Conservation (phyloP, 2,797 vertebrate species). For the Paramormyrops hopkinsi region DNA sequence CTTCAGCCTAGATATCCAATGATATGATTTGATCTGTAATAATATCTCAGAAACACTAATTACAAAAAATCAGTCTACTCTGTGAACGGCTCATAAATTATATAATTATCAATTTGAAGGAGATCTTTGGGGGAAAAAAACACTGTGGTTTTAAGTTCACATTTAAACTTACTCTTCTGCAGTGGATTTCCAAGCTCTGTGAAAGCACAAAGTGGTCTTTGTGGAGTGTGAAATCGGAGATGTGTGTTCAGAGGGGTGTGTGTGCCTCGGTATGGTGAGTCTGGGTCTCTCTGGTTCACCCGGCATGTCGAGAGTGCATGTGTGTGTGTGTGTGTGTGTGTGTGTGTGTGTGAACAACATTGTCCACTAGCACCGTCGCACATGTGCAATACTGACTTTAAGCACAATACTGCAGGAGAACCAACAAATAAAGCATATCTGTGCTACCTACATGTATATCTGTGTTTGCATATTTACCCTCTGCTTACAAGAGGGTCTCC, state of each 20-base stretch:
- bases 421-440: not conserved
- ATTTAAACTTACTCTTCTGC: not conserved
- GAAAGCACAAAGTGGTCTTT: not conserved
- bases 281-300: not conserved
- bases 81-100: not conserved
- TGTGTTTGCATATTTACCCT: not conserved
- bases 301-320: not conserved
- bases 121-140: not conserved
- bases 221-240: not conserved
- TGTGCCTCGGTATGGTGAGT: not conserved
- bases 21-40: not conserved
- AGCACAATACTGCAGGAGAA: not conserved
- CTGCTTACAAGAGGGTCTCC: not conserved
- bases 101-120: not conserved
- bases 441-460: not conserved
- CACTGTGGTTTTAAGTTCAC: not conserved
- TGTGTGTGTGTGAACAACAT: not conserved
- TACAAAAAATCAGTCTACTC: not conserved
- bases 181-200: not conserved
- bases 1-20: not conserved
- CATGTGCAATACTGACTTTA: not conserved
- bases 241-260: not conserved
- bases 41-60: not conserved
- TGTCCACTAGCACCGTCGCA: not conserved
- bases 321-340: not conserved